phyloP scores from a whole-genome alignment of 2,797 vertebrate genomes.

The Enteromius treurensis region DNA sequence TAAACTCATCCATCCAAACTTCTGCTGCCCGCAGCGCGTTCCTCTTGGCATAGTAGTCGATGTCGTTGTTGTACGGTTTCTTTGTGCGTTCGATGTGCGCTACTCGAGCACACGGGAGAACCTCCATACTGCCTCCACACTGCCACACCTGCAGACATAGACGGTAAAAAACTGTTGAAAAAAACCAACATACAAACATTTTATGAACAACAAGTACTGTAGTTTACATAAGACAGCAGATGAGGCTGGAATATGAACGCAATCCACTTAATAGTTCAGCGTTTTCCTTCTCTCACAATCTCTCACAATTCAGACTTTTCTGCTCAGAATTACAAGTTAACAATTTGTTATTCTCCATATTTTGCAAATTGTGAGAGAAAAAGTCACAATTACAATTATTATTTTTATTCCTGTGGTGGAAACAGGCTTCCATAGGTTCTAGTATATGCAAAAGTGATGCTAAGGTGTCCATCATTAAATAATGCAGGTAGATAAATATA shows the following conservation, averaged over 20 bases:
- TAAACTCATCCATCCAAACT: constrained; percentile 99
- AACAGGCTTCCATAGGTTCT: background rate
- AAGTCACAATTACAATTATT: background rate
- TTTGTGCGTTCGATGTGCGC: constrained; percentile 96
- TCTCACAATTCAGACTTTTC: background rate
- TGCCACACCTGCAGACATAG: constrained; percentile 89
- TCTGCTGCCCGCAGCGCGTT: constrained; percentile 93
- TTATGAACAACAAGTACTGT: background rate
- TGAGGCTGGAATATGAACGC: too few species aligned
- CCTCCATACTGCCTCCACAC: constrained; percentile 98
- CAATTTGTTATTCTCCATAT: background rate
- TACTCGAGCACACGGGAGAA: constrained; percentile 93
- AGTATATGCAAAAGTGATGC: background rate
- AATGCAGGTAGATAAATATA: background rate
- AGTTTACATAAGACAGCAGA: too few species aligned
- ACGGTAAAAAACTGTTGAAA: constrained; percentile 7
- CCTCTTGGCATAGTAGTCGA: constrained; percentile 96
- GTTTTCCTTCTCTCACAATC: background rate
- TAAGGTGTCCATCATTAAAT: background rate
- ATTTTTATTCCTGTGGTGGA: background rate
- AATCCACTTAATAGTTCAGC: too few species aligned
- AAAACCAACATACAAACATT: background rate
- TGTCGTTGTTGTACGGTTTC: constrained; percentile 98
- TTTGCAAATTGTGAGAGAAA: background rate
- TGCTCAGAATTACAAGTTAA: background rate